Conservation (phyloP, 2,888 invertebrate species). For the Scaeva pyrastri region DNA sequence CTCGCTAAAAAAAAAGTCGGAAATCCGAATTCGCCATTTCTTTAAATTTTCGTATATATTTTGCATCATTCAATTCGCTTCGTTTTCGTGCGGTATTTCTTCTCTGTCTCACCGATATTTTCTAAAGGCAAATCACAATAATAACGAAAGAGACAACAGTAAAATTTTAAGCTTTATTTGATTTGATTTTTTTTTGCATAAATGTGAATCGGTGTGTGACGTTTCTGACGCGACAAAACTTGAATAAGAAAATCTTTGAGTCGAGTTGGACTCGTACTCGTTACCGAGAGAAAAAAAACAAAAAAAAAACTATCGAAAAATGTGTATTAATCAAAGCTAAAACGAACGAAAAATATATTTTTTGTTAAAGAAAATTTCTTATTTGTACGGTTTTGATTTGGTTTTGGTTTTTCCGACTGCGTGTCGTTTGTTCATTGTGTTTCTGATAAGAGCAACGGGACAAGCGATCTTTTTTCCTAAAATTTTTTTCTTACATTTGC, state of each 20-base stretch:
- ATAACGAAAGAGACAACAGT: slow-evolving; percentile 17
- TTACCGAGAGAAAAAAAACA: slow-evolving; percentile 31
- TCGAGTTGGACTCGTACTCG: slow-evolving; percentile 23
- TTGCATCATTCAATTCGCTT: slow-evolving; percentile 26
- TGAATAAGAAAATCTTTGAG: slow-evolving; percentile 33
- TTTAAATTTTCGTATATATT: slow-evolving; percentile 31
- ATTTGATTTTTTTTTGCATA: slow-evolving; percentile 12
- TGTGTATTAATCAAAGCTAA: slow-evolving; percentile 71
- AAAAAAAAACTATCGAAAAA: slow-evolving; percentile 65
- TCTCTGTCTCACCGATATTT: slow-evolving; percentile 28
- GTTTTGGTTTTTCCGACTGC: slow-evolving; percentile 17
- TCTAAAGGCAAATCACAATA: not conserved
- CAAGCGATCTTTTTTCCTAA: slow-evolving; percentile 4
- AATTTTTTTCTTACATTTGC: slow-evolving; percentile 19
- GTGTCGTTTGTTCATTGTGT: slow-evolving; percentile 1
- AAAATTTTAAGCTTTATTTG: not conserved
- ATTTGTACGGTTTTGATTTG: slow-evolving; percentile 50
- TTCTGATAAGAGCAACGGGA: slow-evolving; percentile 14
- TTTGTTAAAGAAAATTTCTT: slow-evolving; percentile 44
- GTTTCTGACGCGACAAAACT: slow-evolving; percentile 71
- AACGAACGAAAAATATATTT: slow-evolving; percentile 62
- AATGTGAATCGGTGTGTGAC: slow-evolving; percentile 67
- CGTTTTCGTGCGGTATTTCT: slow-evolving; percentile 55
- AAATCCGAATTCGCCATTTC: slow-evolving; percentile 61
- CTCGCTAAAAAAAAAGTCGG: slow-evolving; percentile 24